Evolutionary conservation across 2,888 invertebrate genomes (phyloP), one percentile per base, ranked within the genome.

Genomic region (Cyrtodaria siliqua): DNA sequence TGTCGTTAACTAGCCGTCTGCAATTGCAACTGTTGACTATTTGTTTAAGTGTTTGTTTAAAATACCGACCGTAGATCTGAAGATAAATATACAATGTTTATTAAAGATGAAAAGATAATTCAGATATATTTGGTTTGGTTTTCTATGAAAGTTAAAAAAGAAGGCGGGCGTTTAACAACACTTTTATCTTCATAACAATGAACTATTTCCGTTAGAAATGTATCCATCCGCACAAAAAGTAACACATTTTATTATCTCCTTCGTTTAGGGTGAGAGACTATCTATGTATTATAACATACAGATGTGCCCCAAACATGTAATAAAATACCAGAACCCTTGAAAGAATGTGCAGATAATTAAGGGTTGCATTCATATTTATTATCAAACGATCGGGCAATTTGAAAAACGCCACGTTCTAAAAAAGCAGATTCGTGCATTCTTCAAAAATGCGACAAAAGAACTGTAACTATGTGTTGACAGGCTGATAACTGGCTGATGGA

Each of bases 331-430:
- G 8, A 12, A 38, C 9, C 40, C 16, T 16, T n/a, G 40, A 38
- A 38, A 38, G 40, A 38, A 38, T 38, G 26, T 55, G 49, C 38
- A 53, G 72, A 64, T 73, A 73, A 73, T 61, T 53, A 61, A 33
- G 47, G 38, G 61, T 47, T 73, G 60, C 61, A 73, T 47, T 61
- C 61, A 56, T 27, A 40, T 60, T 47, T 40, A 47, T 42, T 73
- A 73, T 73, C 72, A 16, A 12, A 38, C 8, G 40, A 38, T 38
- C 40, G 16, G 40, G 40, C 16, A 16, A 38, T 38, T 38, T n/a
- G 42, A 47, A 44, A 38, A 38, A 38, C 33, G 33, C 12, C 33
- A 33, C 33, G 33, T 33, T 33, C 4, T n/a, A 33, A 33, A 33
- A 27, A 38, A 56, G 38, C 18, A 33, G 47, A 9, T 20, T 18